Percentiles rank a stretch among this genome's conserved stretches.
Conservation (phyloP, 2,888 invertebrate species). For the Rhimphoctona megacephalus region DNA sequence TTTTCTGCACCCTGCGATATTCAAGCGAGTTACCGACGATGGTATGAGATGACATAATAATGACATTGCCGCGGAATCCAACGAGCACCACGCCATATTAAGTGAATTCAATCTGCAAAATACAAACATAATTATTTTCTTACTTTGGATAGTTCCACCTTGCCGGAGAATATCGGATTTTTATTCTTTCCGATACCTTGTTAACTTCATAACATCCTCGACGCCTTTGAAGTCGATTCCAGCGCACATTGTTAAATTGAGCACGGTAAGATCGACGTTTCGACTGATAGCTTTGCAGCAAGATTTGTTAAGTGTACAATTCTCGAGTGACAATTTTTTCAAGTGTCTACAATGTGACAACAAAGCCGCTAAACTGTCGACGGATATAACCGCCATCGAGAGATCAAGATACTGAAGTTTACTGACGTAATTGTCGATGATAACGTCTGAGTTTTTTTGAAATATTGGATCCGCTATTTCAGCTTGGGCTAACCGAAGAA, state of each 20-base stretch:
- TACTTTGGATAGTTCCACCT: neutral
- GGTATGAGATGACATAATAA: slow-evolving; percentile 88
- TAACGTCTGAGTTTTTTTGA: slow-evolving; percentile 81
- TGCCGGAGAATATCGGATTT: slow-evolving; percentile 63
- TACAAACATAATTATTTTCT: neutral
- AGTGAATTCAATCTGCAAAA: slow-evolving; percentile 87
- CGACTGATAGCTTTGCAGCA: slow-evolving; percentile 90
- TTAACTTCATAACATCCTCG: slow-evolving; percentile 86
- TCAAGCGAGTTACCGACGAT: slow-evolving; percentile 89
- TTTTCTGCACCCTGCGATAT: slow-evolving; percentile 93
- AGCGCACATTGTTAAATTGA: slow-evolving; percentile 94
- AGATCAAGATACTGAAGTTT: slow-evolving; percentile 94
- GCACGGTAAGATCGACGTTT: slow-evolving; percentile 90
- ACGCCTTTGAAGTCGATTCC: slow-evolving; percentile 90
- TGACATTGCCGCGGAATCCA: slow-evolving; percentile 87
- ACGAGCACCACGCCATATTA: slow-evolving; percentile 93
- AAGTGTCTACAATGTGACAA: slow-evolving; percentile 90
- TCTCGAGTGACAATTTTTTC: slow-evolving; percentile 94
- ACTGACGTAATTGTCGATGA: slow-evolving; percentile 83
- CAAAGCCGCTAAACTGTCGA: slow-evolving; percentile 86
- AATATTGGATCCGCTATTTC: slow-evolving; percentile 89
- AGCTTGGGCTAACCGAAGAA: slow-evolving; percentile 92
- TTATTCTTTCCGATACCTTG: slow-evolving; percentile 84
- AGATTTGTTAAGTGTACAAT: slow-evolving; percentile 88
- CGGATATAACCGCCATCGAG: slow-evolving; percentile 91